Evolutionary conservation across 2,797 vertebrate genomes (phyloP).

Genomic region (Phaenicophaeus curvirostris): DNA sequence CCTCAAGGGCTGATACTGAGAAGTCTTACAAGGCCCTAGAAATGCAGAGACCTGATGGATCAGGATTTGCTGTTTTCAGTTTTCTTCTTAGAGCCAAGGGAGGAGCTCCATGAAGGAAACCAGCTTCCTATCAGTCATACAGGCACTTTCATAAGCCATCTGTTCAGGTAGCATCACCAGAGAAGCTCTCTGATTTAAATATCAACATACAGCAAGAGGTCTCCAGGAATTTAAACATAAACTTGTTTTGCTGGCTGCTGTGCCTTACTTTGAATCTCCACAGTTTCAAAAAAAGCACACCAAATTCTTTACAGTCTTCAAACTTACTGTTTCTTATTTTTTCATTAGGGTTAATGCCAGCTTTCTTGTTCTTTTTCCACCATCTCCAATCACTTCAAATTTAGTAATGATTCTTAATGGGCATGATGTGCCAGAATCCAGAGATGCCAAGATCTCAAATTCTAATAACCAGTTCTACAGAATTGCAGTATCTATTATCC

Average conservation of each 20-base stretch:
- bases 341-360: background rate
- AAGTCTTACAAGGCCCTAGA: background rate
- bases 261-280: background rate
- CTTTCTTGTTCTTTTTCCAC: background rate
- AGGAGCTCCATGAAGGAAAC: background rate
- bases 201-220: background rate
- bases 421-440: background rate
- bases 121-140: background rate
- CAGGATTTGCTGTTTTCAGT: background rate
- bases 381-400: background rate
- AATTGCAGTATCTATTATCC: background rate
- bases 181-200: background rate
- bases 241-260: background rate
- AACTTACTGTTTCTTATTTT: background rate
- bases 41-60: background rate
- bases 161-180: background rate
- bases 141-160: background rate
- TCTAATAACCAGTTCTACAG: background rate
- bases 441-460: background rate
- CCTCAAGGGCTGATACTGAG: background rate
- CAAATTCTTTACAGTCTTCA: background rate
- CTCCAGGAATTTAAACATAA: background rate
- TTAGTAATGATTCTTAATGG: background rate
- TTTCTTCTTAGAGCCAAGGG: background rate
- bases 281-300: background rate